Base-by-base conservation (phyloP, 2,113 vertebrate species). In the Cricetomys ansorgei region DNA sequence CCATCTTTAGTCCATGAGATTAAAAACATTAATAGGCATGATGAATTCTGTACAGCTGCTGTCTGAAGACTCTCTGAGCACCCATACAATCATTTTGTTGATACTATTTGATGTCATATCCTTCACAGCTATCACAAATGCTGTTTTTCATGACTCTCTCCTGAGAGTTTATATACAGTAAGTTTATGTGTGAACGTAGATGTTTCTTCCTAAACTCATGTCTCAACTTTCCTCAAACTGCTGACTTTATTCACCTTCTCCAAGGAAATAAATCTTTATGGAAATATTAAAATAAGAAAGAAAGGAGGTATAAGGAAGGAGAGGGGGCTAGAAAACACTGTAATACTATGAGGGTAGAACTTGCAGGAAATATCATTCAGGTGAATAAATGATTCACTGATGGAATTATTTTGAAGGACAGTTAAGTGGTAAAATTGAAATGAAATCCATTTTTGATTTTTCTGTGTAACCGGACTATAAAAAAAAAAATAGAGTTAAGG, bases 211-310 rank as follows among this genome's bases (percentile, higher is more conserved):
- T 55, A 62, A 88, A 21, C 9, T 73, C 9, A 48, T 48, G 34
- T 67, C 40, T 67, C 48, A 34, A 8, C 13, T 27, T 7, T n/a
- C 50, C 12, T 95, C 62, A 64, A n/a, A 48, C 70, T 80, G 27
- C 25, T 92, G 53, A 94, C 1, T 53, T 85, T 17, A 84, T 62
- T 94, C 62, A 53, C 13, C 70, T 81, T 65, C 34, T 37, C 3
- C 8, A 94, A 83, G 75, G 43, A 85, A 92, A 93, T 16, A 95
- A 87, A 25, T 48, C 65, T 67, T 70, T 80, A 17, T 77, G 29
- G n/a, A 37, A 91, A 57, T 81, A 4, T 2, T 73, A 29, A 53
- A 34, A 64, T 19, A 92, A 7, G 69, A 2, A 25, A 37, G 7
- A 43, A 2, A 43, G 12, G n/a, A n/a, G n/a, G n/a, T n/a, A n/a